Evolutionary conservation across 2,113 vertebrate genomes (phyloP), one percentile per base, ranked within the genome.

Genomic region (Bolborhynchus lineola): DNA sequence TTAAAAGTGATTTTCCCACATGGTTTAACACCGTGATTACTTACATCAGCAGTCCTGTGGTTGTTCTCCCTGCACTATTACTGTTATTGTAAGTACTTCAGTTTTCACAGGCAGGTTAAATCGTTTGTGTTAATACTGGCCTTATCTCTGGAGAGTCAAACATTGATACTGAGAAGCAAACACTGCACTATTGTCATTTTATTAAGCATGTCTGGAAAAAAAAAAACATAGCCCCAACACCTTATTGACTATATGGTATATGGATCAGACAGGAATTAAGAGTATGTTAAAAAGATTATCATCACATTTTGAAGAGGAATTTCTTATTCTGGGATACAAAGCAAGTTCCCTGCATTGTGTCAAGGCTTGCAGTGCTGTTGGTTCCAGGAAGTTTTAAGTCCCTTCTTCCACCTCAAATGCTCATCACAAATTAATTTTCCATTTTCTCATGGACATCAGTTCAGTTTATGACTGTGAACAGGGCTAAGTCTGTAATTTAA

Each of bases 21-120:
- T 99, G 99, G 99, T 99, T 99, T 97, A 98, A 98, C 91, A 98
- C 97, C 6, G 98, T 98, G 80, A 98, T 99, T 88, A 97, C 98
- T 76, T 99, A 99, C 17, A n/a, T 99, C 95, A 99, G 99, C 94
- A 99, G 99, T 81, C 99, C 99, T 3, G 98, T 99, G 21, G 99
- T 99, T 13, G 99, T 99, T 57, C 98, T 99, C 63, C 99, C 99
- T 1, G 99, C 98, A 1, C 94, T 99, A 28, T 97, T 99, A 39
- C 98, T 99, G 60, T 98, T 99, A 21, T 99, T 99, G 99, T 99
- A 98, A 99, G 99, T 98, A 64, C 19, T 83, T 71, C 12, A 19
- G 14, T 37, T 86, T 71, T 35, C 60, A 26, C 25, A n/a, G 42
- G 23, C 11, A 63, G 79, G 20, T 37, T 52, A 72, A 78, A 82